These are phyloP conservation scores for Nemotelus pantherinus DNA, from an alignment of 2,888 invertebrate genomes.

Conservation along the genomic window DNA sequence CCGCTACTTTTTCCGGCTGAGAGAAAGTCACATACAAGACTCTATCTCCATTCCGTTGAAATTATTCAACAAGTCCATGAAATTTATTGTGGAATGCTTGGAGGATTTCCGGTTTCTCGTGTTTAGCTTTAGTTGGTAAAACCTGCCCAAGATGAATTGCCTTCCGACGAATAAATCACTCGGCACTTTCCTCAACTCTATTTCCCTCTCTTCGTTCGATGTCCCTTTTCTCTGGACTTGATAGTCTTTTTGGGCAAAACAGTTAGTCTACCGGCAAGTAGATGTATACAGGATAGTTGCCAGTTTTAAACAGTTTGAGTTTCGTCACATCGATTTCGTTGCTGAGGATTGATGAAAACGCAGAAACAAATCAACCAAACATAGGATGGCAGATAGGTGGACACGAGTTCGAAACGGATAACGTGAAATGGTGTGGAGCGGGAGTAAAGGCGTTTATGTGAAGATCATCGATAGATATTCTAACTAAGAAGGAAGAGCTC, in stretches of 20 bases:
- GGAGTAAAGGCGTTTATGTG: no score
- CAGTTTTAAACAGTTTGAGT: background rate
- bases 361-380: no score
- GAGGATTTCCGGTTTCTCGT: constrained; percentile 49
- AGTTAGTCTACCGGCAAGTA: background rate
- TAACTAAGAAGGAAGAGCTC: no score
- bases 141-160: constrained; percentile 49
- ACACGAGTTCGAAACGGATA: no score
- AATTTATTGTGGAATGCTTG: constrained; percentile 49
- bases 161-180: constrained; percentile 48
- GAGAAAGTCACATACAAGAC: background rate
- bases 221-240: no score
- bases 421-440: no score
- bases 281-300: background rate
- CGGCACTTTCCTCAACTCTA: constrained; percentile 40
- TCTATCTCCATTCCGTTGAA: constrained; percentile 21
- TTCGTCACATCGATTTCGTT: no score
- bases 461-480: no score
- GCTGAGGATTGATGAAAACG: no score
- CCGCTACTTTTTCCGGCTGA: background rate
- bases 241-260: background rate
- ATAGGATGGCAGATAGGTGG: no score
- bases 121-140: constrained; percentile 48
- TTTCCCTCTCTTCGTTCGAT: background rate
- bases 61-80: constrained; percentile 51